A percentile compares a stretch with the other conserved stretches of the same genome.
These are phyloP conservation scores for Drosophila prolongata DNA, from an alignment of 2,888 invertebrate genomes.

Conservation along the genomic window DNA sequence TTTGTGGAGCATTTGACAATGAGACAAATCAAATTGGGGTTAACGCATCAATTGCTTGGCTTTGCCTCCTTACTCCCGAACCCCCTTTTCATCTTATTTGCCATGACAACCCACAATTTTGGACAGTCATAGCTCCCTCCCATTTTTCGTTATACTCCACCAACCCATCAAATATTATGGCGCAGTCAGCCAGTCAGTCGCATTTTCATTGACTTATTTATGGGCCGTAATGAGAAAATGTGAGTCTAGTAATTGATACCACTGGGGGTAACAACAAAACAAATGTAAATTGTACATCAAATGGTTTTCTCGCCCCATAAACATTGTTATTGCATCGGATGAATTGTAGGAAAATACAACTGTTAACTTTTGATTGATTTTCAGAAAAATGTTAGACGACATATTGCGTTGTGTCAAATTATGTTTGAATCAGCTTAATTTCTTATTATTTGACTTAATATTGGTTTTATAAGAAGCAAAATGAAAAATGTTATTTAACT, in stretches of 20 bases:
- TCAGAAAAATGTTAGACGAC: background rate
- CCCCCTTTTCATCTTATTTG: conserved; percentile 33
- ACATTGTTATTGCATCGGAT: conserved; percentile 2
- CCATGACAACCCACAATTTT: conserved; percentile 30
- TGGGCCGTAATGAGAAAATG: conserved; percentile 37
- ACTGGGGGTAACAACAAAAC: conserved; percentile 8
- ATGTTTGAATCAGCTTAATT: background rate
- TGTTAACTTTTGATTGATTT: conserved; percentile 4
- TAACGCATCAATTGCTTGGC: conserved; percentile 59
- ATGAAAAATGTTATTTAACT: too few relatives aligned
- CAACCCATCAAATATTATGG: conserved; percentile 35
- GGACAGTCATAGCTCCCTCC: conserved; percentile 7
- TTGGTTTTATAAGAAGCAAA: too few relatives aligned
- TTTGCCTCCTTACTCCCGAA: conserved; percentile 40
- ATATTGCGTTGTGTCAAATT: background rate
- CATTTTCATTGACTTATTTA: conserved; percentile 35
- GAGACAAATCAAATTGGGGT: conserved; percentile 60
- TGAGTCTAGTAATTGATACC: conserved; percentile 38
- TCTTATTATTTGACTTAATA: background rate
- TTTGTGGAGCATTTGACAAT: conserved; percentile 44
- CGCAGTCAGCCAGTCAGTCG: conserved; percentile 24
- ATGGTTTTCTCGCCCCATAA: conserved; percentile 32
- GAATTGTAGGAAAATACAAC: background rate
- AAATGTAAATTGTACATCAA: conserved; percentile 24
- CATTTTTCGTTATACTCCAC: conserved; percentile 8